A percentile compares a stretch with the other conserved stretches of the same genome.
phyloP scores from a whole-genome alignment of 2,888 invertebrate species.

The Apamea crenata region DNA sequence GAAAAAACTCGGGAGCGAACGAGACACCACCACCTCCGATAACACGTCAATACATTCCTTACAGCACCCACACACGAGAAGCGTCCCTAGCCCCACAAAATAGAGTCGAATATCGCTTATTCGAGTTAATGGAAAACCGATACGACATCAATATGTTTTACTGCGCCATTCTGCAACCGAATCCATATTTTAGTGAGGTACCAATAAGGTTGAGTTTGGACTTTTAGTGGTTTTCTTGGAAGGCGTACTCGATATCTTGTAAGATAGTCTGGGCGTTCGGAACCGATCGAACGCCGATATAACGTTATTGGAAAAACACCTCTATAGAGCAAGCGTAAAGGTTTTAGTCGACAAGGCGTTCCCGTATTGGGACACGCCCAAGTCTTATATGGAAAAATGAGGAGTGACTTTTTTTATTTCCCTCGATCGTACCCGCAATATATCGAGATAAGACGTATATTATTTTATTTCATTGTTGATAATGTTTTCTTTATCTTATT shows the following conservation, averaged over 20 bases:
- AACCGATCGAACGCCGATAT: slow-evolving; percentile 89
- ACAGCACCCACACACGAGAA: slow-evolving; percentile 76
- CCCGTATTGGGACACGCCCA: slow-evolving; percentile 86
- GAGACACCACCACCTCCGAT: slow-evolving; percentile 87
- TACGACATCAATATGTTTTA: slow-evolving; percentile 90
- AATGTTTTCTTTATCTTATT: slow-evolving; percentile 69
- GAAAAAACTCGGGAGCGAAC: slow-evolving; percentile 80
- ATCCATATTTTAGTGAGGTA: slow-evolving; percentile 70
- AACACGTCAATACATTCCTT: slow-evolving; percentile 90
- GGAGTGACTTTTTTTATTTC: slow-evolving; percentile 83
- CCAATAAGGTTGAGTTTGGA: slow-evolving; percentile 78
- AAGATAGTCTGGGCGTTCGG: slow-evolving; percentile 90
- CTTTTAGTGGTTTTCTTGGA: slow-evolving; percentile 80
- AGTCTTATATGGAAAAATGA: slow-evolving; percentile 86
- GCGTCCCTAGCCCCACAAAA: slow-evolving; percentile 65
- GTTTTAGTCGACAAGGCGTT: slow-evolving; percentile 84
- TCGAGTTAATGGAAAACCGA: slow-evolving; percentile 88
- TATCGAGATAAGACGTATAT: slow-evolving; percentile 77
- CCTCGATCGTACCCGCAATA: slow-evolving; percentile 78
- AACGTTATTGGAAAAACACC: slow-evolving; percentile 87
- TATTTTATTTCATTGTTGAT: slow-evolving; percentile 78
- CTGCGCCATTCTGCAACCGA: slow-evolving; percentile 73
- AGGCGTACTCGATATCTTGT: slow-evolving; percentile 90
- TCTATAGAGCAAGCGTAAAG: slow-evolving; percentile 84
- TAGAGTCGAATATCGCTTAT: slow-evolving; percentile 76